phyloP scores from a whole-genome alignment of 1,140 invertebrate species.

The Wiebesia pumilae region DNA sequence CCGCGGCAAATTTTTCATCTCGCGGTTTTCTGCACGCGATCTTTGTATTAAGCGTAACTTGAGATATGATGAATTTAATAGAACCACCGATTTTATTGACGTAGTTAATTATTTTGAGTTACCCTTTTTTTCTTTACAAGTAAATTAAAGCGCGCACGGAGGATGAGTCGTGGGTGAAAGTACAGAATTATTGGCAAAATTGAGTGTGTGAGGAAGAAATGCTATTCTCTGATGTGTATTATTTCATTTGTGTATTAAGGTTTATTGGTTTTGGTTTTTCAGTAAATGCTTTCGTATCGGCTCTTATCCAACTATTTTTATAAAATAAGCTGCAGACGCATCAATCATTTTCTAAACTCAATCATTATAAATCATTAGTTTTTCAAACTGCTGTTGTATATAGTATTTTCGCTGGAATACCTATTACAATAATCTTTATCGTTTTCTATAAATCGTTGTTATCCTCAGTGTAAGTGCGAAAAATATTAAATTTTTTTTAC shows the following conservation, averaged over 20 bases:
- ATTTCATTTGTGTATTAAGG: background rate
- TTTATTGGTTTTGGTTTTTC: background rate
- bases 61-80: conserved; percentile 1
- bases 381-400: background rate
- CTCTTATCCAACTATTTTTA: background rate
- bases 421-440: conserved; percentile 17
- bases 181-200: background rate
- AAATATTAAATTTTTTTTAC: conserved; percentile 9
- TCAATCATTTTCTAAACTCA: conserved; percentile 19
- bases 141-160: background rate
- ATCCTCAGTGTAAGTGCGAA: background rate
- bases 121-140: background rate
- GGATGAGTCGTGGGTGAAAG: background rate
- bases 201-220: background rate
- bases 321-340: background rate
- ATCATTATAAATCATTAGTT: conserved; percentile 27
- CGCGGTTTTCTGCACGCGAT: background rate
- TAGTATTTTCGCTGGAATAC: background rate
- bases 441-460: conserved; percentile 8
- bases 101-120: background rate
- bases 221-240: too few species aligned
- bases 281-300: background rate
- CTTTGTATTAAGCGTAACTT: background rate
- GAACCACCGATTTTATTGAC: background rate
- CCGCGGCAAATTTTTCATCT: background rate